Base-by-base conservation (phyloP, 2,888 invertebrate genomes). In the Polydrusus cervinus region DNA sequence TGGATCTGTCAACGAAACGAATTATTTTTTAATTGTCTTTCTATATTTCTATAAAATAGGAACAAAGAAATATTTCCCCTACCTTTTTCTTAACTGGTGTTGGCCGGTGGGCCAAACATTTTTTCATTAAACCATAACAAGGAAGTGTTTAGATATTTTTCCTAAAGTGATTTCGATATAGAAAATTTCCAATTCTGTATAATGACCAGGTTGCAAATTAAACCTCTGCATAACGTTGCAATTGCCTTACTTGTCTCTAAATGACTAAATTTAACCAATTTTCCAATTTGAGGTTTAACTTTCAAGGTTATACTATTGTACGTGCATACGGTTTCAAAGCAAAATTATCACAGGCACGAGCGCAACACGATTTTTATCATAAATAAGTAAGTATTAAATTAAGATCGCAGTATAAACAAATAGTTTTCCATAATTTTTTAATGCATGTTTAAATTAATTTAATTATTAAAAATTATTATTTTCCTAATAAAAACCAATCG, bases 261-360 rank as follows among this genome's bases (percentile, higher is more conserved):
- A 18, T 51, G 20, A 13, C 3, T 20, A 51, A 18, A 51, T 18
- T 51, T 2, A 51, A 34, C 14, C 55, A 55, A 55, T 55, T 55
- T 55, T 55, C 2, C 55, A 55, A 55, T 55, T 55, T 55, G 13
- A 11, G 34, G 7, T 30, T 30, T 55, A 55, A 55, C 14, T 34
- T 55, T 55, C 55, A 55, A 55, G 55, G 55, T 34, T 30, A 34
- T 34, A 53, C 53, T 47, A 53, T 53, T 25, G 25, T n/a, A 55
- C 55, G 55, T 55, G 55, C 34, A 55, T 34, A 34, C 34, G 34
- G 34, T 14, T 55, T 55, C 8, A 55, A 3, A 14, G 9, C 7
- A 30, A 30, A n/a, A 53, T 53, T 30, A 55, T 55, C 5, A 30
- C 16, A 55, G 8, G 14, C 55, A 55, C 34, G 14, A 34, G 34